Base-by-base conservation (phyloP, 2,113 vertebrate genomes). In the Philantomba maxwellii region DNA sequence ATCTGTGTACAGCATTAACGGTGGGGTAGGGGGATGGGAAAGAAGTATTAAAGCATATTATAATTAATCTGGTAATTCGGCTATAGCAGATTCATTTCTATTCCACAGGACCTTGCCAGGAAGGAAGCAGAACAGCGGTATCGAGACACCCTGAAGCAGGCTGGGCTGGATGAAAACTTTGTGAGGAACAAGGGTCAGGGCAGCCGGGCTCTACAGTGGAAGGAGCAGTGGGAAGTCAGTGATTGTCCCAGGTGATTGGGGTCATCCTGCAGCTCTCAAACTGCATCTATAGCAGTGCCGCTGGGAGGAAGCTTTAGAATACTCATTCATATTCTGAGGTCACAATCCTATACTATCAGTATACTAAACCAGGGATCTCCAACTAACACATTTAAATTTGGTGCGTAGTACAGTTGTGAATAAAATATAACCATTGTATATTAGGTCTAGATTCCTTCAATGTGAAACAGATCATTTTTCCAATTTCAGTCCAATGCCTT, bases 151-250 rank as follows among this genome's bases (percentile, higher is more conserved):
- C 98, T 99, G 92, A 98, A 97, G 97, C 98, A 99, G 96, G 99
- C 97, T 1, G 99, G 99, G 6, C 95, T 99, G 83, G 98, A 99
- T 0, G 99, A 99, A 98, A 98, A 98, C 57, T 99, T 99, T 98
- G 98, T 99, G 91, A 98, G 94, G 95, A 98, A 97, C 95, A 99
- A 99, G 91, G 99, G 99, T 91, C 96, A 97, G 93, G 96, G 91
- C 45, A 55, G 64, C 77, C 55, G 23, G 70, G 95, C 85, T 51
- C 36, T 96, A 49, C 89, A 97, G 2, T 36, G 80, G 58, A 97
- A 97, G 77, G 96, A 97, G 87, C 95, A 96, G 91, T 64, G 95
- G 5, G 70, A 49, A 89, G 84, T 23, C 43, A 47, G 9, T 96
- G 94, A 96, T 0, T 2, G 87, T 83, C 95, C 81, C 94, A 98